phyloP scores from a whole-genome alignment of 2,113 vertebrate species.

The Notiomystis cincta region DNA sequence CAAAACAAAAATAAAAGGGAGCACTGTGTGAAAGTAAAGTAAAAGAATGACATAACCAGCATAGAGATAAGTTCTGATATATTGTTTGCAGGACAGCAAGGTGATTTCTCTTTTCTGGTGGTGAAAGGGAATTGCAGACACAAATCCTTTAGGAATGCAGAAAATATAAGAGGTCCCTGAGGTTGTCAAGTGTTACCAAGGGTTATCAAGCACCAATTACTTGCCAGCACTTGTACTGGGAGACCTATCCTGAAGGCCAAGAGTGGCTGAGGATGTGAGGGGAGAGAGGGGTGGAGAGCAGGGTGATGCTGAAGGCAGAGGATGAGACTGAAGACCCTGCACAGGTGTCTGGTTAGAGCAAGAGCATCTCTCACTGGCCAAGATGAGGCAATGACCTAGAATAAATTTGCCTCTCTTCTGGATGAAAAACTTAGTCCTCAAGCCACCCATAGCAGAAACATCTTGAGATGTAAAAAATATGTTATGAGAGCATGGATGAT shows the following conservation, averaged over 20 bases:
- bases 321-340: not conserved
- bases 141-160: not conserved
- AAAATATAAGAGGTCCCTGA: not conserved
- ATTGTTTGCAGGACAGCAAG: not conserved
- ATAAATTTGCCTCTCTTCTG: not conserved
- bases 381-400: not conserved
- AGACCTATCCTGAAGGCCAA: not conserved
- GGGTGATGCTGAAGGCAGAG: not conserved
- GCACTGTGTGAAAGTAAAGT: not conserved
- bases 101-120: not conserved
- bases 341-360: not conserved
- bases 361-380: constrained; percentile 47
- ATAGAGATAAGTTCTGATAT: not conserved
- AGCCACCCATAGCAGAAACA: not conserved
- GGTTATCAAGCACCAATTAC: not conserved
- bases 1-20: constrained; percentile 49
- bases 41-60: not conserved
- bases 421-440: not conserved
- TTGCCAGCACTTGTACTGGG: not conserved
- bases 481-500: not conserved
- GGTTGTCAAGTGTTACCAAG: not conserved
- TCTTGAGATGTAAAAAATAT: not conserved
- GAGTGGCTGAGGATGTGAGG: not conserved
- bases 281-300: not conserved
- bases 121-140: not conserved